A percentile compares a stretch with the other conserved stretches of the same genome.
phyloP scores from a whole-genome alignment of 2,888 invertebrate species.

The Plebejus melissa region DNA sequence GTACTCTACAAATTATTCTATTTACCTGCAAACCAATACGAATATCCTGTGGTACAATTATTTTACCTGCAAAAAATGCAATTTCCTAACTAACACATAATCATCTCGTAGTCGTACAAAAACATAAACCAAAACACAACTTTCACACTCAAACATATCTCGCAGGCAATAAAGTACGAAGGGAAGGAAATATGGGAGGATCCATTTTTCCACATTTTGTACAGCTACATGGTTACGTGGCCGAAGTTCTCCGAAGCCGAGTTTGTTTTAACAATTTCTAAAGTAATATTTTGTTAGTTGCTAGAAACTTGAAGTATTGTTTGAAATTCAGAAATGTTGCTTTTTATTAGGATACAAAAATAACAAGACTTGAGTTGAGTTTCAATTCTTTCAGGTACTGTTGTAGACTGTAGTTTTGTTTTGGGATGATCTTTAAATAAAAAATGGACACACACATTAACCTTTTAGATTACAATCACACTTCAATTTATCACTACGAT shows the following conservation, averaged over 20 bases:
- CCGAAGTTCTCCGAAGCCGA: slow-evolving; percentile 17
- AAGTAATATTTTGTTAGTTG: slow-evolving; percentile 28
- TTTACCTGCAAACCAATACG: too few relatives aligned
- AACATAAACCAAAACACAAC: slow-evolving; percentile 16
- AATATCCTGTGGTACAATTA: too few relatives aligned
- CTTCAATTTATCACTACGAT: too few relatives aligned
- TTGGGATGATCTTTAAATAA: not conserved
- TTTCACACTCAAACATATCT: slow-evolving; percentile 26
- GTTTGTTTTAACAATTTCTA: slow-evolving; percentile 28
- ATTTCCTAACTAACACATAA: not conserved
- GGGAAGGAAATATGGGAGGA: slow-evolving; percentile 20
- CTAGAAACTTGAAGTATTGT: slow-evolving; percentile 24
- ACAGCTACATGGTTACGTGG: slow-evolving; percentile 23
- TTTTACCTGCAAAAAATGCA: too few relatives aligned
- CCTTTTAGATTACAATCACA: too few relatives aligned
- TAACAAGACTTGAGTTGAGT: slow-evolving; percentile 12
- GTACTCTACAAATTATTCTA: too few relatives aligned
- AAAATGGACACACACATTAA: too few relatives aligned
- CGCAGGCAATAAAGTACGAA: slow-evolving; percentile 19
- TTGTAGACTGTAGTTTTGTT: not conserved
- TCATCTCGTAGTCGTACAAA: not conserved
- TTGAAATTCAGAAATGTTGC: slow-evolving; percentile 21
- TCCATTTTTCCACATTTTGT: slow-evolving; percentile 25
- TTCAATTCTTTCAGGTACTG: slow-evolving; percentile 9
- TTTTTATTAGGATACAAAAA: slow-evolving; percentile 20